Percentiles rank a stretch among this genome's conserved stretches.
phyloP scores from a whole-genome alignment of 2,888 invertebrate genomes.

The Netelia fuscicornis region DNA sequence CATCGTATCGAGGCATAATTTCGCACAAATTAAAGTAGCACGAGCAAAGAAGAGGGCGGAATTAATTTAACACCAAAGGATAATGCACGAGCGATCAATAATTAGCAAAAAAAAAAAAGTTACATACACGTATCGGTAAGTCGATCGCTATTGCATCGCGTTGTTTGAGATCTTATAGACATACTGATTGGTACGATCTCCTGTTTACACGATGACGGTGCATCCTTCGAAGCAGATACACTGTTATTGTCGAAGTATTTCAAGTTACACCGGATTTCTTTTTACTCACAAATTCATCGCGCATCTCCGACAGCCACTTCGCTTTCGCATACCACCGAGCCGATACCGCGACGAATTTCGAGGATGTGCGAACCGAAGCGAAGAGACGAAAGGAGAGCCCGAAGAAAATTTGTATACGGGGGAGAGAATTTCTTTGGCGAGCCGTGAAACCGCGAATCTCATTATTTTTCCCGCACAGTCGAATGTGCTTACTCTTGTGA shows the following conservation, averaged over 20 bases:
- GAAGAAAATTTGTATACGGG: constrained; percentile 41
- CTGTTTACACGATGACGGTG: neutral
- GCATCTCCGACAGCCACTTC: constrained; percentile 8
- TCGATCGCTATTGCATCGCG: neutral
- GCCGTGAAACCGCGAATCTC: constrained; percentile 75
- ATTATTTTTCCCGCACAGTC: constrained; percentile 65
- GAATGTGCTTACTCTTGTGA: neutral
- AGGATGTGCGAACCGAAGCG: neutral
- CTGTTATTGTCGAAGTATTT: neutral
- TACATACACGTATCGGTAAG: neutral
- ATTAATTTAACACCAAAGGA: constrained; percentile 4
- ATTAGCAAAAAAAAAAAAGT: neutral
- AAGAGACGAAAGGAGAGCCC: constrained; percentile 22
- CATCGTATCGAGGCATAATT: constrained; percentile 49
- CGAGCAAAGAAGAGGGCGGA: neutral
- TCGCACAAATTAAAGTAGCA: constrained; percentile 53
- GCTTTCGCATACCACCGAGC: constrained; percentile 18
- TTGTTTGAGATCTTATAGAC: neutral
- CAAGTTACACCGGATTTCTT: neutral
- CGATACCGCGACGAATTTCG: constrained; percentile 37
- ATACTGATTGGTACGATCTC: neutral
- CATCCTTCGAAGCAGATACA: neutral
- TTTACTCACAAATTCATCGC: constrained; percentile 5
- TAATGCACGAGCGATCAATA: neutral
- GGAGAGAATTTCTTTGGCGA: constrained; percentile 64